Conservation (phyloP, 2,113 vertebrate species). For the Cebidichthys violaceus region DNA sequence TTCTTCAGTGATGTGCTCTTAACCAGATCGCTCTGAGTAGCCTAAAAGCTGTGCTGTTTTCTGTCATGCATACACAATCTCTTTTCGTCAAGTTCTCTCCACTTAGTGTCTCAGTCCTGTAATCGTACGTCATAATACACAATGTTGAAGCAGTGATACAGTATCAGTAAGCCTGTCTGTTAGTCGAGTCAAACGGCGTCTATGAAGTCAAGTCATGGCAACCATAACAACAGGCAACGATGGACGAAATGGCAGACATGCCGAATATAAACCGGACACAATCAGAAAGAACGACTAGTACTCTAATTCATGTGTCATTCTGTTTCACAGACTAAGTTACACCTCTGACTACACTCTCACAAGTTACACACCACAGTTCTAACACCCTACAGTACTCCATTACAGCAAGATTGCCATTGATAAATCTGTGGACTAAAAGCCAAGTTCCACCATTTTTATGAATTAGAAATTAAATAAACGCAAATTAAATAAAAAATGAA, state of each 20-base stretch:
- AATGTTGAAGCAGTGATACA: slow-evolving; percentile 42
- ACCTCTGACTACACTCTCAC: slow-evolving; percentile 69
- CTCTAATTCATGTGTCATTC: slow-evolving; percentile 74
- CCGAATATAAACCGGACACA: slow-evolving; percentile 66
- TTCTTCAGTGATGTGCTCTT: slow-evolving; percentile 83
- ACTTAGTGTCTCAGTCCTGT: slow-evolving; percentile 36
- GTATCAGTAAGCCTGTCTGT: slow-evolving; percentile 17
- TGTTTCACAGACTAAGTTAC: slow-evolving; percentile 71
- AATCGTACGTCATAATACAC: slow-evolving; percentile 46
- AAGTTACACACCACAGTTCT: slow-evolving; percentile 67
- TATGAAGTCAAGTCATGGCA: slow-evolving; percentile 68
- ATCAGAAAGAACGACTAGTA: slow-evolving; percentile 66
- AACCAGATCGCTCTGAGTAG: slow-evolving; percentile 70
- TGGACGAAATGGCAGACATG: slow-evolving; percentile 65
- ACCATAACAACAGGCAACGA: slow-evolving; percentile 54
- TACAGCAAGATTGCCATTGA: slow-evolving; percentile 53
- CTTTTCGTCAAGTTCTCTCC: slow-evolving; percentile 8
- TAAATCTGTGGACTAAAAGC: slow-evolving; percentile 39
- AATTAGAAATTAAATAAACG: slow-evolving; percentile 18
- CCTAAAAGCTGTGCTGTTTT: slow-evolving; percentile 78
- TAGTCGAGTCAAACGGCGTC: slow-evolving; percentile 27
- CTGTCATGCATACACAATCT: slow-evolving; percentile 76
- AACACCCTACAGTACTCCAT: slow-evolving; percentile 62
- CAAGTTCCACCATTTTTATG: slow-evolving; percentile 32
- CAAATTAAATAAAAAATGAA: slow-evolving; percentile 21